Conservation (phyloP, 2,888 invertebrate genomes). For the Dryomyza anilis region DNA sequence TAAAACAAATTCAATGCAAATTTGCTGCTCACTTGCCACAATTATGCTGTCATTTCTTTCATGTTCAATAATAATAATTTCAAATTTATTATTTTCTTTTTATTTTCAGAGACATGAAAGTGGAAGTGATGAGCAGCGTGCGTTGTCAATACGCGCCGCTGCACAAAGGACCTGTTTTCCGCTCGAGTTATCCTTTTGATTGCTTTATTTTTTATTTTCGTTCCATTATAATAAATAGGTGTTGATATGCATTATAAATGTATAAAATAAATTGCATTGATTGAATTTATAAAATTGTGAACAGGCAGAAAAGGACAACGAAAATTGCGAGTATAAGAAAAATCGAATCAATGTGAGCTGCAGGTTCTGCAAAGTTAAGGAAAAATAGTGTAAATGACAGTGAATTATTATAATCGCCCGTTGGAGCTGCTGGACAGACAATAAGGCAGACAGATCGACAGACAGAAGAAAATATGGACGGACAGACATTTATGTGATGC, state of each 20-base stretch:
- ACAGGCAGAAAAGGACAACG: not conserved
- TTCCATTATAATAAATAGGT: slow-evolving; percentile 12
- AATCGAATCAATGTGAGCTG: slow-evolving; percentile 41
- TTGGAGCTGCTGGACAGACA: not conserved
- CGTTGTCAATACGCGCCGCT: too few relatives aligned
- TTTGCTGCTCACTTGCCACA: not conserved
- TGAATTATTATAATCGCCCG: slow-evolving; percentile 25
- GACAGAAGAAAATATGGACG: not conserved
- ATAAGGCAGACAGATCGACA: not conserved
- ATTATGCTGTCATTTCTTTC: slow-evolving; percentile 17
- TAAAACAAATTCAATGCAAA: not conserved
- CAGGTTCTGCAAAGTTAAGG: slow-evolving; percentile 1
- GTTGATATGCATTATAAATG: slow-evolving; percentile 11
- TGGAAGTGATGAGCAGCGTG: slow-evolving; percentile 13
- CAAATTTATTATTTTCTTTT: too few relatives aligned
- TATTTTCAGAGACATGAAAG: too few relatives aligned
- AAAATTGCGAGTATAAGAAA: slow-evolving; percentile 36
- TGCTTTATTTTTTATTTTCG: slow-evolving; percentile 35
- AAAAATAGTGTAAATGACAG: slow-evolving; percentile 23
- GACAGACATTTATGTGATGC: too few relatives aligned
- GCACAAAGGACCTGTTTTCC: slow-evolving; percentile 49
- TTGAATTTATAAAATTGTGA: slow-evolving; percentile 38
- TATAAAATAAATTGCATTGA: slow-evolving; percentile 39
- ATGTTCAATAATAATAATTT: too few relatives aligned
- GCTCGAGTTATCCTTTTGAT: slow-evolving; percentile 48